Evolutionary conservation across 2,888 invertebrate species (phyloP).

Genomic region (Antitype chi): DNA sequence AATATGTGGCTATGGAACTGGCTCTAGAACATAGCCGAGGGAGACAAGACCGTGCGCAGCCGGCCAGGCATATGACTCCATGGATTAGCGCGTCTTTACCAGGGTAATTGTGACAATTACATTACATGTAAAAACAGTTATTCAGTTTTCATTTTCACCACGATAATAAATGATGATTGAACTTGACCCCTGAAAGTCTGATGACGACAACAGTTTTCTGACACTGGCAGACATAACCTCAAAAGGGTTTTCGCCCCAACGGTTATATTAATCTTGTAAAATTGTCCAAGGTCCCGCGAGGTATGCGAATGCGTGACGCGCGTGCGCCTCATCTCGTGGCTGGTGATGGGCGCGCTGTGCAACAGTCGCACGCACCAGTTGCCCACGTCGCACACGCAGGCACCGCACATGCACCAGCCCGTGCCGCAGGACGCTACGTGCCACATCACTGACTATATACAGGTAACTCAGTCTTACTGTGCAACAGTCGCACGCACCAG

Average conservation of each 20-base stretch:
- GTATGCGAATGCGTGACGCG: constrained; percentile 98
- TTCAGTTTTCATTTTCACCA: background rate
- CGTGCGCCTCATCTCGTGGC: constrained; percentile 98
- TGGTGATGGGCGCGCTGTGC: constrained; percentile 98
- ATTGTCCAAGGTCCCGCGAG: constrained; percentile 93
- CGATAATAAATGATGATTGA: background rate
- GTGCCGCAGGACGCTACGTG: constrained; percentile 95
- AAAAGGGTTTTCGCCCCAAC: background rate
- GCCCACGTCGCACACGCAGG: constrained; percentile 85
- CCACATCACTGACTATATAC: constrained; percentile 1
- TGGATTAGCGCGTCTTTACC: constrained; percentile 93
- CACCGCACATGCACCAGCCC: constrained; percentile 94
- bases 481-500: too few relatives aligned
- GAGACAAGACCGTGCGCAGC: constrained; percentile 78
- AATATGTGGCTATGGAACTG: constrained; percentile 98
- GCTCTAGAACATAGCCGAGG: constrained; percentile 96
- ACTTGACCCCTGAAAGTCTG: background rate
- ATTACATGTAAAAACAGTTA: background rate
- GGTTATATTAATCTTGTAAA: background rate
- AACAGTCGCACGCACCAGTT: constrained; percentile 92
- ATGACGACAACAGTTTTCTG: constrained; percentile 1
- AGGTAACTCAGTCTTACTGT: too few relatives aligned
- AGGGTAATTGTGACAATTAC: constrained; percentile 70
- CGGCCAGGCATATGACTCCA: constrained; percentile 91
- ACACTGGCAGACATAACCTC: background rate